Evolutionary conservation across 2,888 invertebrate genomes (phyloP), one percentile per base, ranked within the genome.

Genomic region (Troides aeacus): DNA sequence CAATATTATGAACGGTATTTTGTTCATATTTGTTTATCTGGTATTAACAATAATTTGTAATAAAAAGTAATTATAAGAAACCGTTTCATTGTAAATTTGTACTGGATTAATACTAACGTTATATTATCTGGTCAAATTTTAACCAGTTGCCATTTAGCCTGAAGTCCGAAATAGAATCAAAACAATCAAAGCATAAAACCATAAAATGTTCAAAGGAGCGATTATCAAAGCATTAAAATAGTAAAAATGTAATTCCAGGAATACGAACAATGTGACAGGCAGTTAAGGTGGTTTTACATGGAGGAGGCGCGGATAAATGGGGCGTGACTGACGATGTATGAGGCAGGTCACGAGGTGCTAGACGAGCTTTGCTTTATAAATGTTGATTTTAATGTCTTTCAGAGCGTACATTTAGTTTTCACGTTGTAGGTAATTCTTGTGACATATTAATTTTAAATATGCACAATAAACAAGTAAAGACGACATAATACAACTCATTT

Each of bases 321-420:
- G 89, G 86, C 89, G 88, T 89, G 87, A 87, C 88, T 81, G 79
- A 76, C 76, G 79, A 74, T 81, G 83, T 81, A 82, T 82, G 78
- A 79, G 80, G 75, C 84, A 74, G 83, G 89, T 89, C 89, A 90
- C 89, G 87, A 87, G 77, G 78, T 77, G 81, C 73, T 74, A 77
- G 76, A 73, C 69, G 72, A 70, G 64, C 64, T 67, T 64, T 58
- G 46, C 64, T 46, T 57, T 64, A 62, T 57, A 64, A 57, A 71
- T 67, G 46, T 61, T 18, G 21, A 59, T 42, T 64, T 64, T 64
- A 62, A 71, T 64, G 42, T 57, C n/a, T 56, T 66, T 58, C 23
- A 59, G 23, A 1, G 12, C 42, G 42, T 42, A 46, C 24, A 57
- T 58, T 58, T 23, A 58, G 12, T 23, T 12, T 58, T 23, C 23